These are phyloP conservation scores for Marronus borbonicus DNA, from an alignment of 2,888 invertebrate species.

Conservation along the genomic window DNA sequence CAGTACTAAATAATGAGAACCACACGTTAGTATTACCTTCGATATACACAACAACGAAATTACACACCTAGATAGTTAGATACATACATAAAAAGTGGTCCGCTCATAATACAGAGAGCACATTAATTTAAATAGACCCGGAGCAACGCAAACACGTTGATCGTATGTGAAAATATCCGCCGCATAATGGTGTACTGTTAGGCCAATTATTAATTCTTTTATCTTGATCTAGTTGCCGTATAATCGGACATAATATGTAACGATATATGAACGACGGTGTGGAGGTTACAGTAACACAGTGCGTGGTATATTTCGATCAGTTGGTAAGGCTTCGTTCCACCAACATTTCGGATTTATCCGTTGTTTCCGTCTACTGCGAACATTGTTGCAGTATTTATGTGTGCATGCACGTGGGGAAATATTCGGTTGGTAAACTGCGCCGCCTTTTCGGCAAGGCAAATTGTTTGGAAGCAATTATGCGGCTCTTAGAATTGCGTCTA, in stretches of 20 bases:
- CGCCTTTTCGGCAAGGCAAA: constrained; percentile 35
- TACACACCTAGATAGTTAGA: constrained; percentile 53
- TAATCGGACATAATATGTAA: constrained; percentile 51
- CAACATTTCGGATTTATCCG: constrained; percentile 12
- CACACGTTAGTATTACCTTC: constrained; percentile 56
- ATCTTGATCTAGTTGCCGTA: constrained; percentile 56
- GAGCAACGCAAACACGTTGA: constrained; percentile 53
- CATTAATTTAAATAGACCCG: constrained; percentile 57
- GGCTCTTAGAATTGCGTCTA: constrained; percentile 44
- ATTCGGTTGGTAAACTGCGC: constrained; percentile 28
- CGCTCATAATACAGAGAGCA: constrained; percentile 54
- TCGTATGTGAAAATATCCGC: constrained; percentile 53
- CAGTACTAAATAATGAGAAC: constrained; percentile 54
- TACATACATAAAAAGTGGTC: constrained; percentile 52
- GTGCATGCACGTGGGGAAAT: constrained; percentile 31
- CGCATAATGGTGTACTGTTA: constrained; percentile 56
- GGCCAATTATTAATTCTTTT: constrained; percentile 58
- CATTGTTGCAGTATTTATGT: constrained; percentile 33
- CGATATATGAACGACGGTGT: constrained; percentile 42
- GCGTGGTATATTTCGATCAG: constrained; percentile 28
- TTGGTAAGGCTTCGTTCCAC: constrained; percentile 15
- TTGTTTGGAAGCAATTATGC: constrained; percentile 41
- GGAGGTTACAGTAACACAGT: constrained; percentile 33
- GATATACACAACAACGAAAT: constrained; percentile 54
- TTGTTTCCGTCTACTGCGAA: constrained; percentile 12